Base-by-base conservation (phyloP, 2,113 vertebrate species). In the Cephalopterus ornatus region DNA sequence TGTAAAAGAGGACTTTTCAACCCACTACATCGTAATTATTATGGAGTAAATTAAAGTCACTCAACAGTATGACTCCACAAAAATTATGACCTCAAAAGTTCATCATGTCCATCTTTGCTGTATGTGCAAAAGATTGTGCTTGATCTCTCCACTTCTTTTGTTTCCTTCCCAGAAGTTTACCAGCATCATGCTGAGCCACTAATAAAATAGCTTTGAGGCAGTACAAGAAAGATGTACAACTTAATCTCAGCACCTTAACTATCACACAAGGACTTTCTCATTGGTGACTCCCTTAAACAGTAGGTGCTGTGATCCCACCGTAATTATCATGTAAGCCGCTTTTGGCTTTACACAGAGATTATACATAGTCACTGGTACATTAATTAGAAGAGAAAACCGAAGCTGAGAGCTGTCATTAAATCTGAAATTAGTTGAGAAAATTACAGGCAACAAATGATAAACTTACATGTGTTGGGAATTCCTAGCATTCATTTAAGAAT, bases 371-470 rank as follows among this genome's bases (percentile, higher is more conserved):
- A 80, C 47, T 63, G 52, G 27, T 59, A 74, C 0, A 0, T 84
- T 93, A 91, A 93, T 89, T 92, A 89, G 68, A 81, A 55, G 47
- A 91, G 83, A 91, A 88, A 68, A 74, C 42, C 62, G 74, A 78
- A 78, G 86, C 73, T 89, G 73, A 95, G 93, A 75, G 56, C 65
- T 85, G 35, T 91, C 76, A 89, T 72, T 92, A 93, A 58, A 77
- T 91, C 63, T 84, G 47, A 71, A 85, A 91, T 87, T 85, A 84
- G 68, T 33, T 91, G 39, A 84, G 79, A 77, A 95, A 95, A 95
- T 95, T 74, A 89, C 52, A 78, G 68, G 56, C 65, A 92, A 71
- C 63, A 91, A 93, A 87, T 27, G 0, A 78, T 92, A 92, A 88
- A 91, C 24, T 70, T 55, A 1, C 5, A 66, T 13, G 20, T 41